phyloP scores from a whole-genome alignment of 1,140 invertebrate species.

The Pseudobourletiella spinata region DNA sequence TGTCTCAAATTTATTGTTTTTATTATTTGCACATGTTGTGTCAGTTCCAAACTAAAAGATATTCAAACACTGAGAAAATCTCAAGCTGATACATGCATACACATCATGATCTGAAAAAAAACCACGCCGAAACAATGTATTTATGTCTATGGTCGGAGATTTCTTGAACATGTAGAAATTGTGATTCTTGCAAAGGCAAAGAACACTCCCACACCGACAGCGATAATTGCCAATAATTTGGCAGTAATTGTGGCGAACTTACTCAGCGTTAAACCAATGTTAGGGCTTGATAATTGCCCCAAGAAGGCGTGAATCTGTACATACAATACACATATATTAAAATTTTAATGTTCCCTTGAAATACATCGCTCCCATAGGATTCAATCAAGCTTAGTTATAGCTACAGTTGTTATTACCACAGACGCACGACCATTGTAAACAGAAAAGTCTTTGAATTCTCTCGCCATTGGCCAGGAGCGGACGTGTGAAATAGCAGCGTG shows the following conservation, averaged over 20 bases:
- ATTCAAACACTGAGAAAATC: no score
- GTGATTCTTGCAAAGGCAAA: constrained; percentile 30
- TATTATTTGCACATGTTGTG: no score
- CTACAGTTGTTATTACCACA: constrained; percentile 33
- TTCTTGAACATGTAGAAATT: constrained; percentile 31
- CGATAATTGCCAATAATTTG: constrained; percentile 14
- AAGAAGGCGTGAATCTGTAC: constrained; percentile 32
- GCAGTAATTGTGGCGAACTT: constrained; percentile 31
- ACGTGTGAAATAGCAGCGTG: constrained; percentile 23
- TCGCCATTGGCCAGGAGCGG: constrained; percentile 34
- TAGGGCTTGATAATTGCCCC: constrained; percentile 24
- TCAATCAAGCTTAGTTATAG: no score
- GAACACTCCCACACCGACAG: constrained; percentile 22
- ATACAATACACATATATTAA: no score
- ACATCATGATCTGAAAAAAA: no score
- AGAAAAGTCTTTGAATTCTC: constrained; percentile 30
- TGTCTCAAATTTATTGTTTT: no score
- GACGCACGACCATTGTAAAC: constrained; percentile 24
- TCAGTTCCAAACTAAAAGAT: no score
- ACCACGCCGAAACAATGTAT: no score
- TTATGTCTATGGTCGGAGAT: no score
- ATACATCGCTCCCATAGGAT: no score
- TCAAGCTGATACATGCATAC: no score
- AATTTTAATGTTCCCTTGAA: no score
- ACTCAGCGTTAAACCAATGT: constrained; percentile 28